phyloP scores from a whole-genome alignment of 2,797 vertebrate genomes.

The Ctenopoma kingsleyae region DNA sequence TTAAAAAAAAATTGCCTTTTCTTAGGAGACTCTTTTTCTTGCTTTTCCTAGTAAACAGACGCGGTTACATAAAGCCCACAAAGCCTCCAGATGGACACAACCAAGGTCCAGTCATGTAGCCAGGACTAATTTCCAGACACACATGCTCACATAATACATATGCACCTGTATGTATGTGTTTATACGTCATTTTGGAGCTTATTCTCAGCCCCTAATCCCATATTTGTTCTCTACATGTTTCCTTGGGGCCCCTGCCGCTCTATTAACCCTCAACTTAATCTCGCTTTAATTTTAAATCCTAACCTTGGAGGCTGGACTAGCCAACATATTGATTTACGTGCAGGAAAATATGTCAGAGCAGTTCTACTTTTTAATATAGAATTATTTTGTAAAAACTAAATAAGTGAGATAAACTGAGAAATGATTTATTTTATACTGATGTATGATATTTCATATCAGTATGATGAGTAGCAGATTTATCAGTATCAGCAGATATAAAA shows the following conservation, averaged over 20 bases:
- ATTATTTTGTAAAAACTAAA: not conserved
- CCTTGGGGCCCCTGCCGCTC: not conserved
- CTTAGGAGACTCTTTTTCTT: constrained; percentile 40
- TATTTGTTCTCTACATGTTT: not conserved
- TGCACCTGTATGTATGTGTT: constrained; percentile 17
- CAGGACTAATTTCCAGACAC: constrained; percentile 28
- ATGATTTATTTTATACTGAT: not conserved
- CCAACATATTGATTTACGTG: not conserved
- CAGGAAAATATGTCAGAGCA: not conserved
- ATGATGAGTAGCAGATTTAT: no score
- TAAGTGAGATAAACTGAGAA: not conserved
- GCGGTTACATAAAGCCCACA: constrained; percentile 56
- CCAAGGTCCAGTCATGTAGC: constrained; percentile 33
- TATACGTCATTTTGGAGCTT: constrained; percentile 18
- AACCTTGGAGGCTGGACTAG: not conserved
- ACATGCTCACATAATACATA: constrained; percentile 3
- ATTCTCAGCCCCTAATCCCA: constrained; percentile 15
- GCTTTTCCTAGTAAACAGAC: constrained; percentile 54
- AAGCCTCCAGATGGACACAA: constrained; percentile 63
- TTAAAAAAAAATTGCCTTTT: constrained; percentile 45
- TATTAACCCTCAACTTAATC: constrained; percentile 8
- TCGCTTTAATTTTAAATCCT: constrained; percentile 8
- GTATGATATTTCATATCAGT: not conserved
- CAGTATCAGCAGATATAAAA: constrained; percentile 9
- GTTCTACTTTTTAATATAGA: not conserved